Conservation (phyloP, 2,113 vertebrate species). For the Agapornis roseicollis region DNA sequence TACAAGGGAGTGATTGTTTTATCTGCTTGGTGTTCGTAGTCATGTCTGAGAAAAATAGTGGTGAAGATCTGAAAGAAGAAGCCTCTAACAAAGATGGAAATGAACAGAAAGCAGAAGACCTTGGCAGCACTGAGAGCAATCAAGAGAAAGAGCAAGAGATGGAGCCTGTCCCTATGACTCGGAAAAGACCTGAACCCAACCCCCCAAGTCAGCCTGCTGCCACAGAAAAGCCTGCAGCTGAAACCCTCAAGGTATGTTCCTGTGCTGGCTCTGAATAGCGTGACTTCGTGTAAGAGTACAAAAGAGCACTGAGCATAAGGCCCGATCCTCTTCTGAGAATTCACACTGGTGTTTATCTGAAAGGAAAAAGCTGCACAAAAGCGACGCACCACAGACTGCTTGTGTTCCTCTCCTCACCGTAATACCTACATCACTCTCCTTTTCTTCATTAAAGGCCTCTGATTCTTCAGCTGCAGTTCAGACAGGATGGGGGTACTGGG, state of each 20-base stretch:
- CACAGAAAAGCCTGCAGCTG: conserved; percentile 1
- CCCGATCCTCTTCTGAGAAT: background rate
- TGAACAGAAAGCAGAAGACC: conserved; percentile 9
- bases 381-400: background rate
- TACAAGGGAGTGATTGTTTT: background rate
- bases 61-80: conserved; percentile 21
- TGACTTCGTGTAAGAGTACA: background rate
- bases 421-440: background rate
- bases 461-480: conserved; percentile 72
- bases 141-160: conserved; percentile 39
- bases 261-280: background rate
- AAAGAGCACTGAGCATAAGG: background rate
- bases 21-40: conserved; percentile 25
- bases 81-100: background rate
- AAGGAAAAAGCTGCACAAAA: background rate
- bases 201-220: conserved; percentile 17
- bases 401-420: background rate
- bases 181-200: conserved; percentile 84
- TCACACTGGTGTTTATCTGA: background rate
- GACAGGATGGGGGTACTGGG: conserved; percentile 93
- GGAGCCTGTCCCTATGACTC: conserved; percentile 77
- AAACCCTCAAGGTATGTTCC: conserved; percentile 28
- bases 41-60: conserved; percentile 72
- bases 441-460: conserved; percentile 63
- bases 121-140: background rate